Percentiles rank a stretch among this genome's conserved stretches.
phyloP scores from a whole-genome alignment of 2,888 invertebrate genomes.

The Cheilosia pagana region DNA sequence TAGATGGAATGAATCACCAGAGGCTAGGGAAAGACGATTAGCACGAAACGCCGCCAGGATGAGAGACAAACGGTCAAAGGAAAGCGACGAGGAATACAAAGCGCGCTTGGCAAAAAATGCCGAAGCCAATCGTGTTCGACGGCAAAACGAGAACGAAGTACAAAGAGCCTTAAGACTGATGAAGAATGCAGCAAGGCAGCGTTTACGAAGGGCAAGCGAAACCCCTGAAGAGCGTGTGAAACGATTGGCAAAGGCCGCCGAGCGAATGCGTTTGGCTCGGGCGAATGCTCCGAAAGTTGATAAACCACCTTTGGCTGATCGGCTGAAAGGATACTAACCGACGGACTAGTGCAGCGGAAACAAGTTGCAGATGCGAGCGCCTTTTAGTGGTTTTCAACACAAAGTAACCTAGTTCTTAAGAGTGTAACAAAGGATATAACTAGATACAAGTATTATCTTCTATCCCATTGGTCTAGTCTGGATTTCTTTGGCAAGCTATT shows the following conservation, averaged over 20 bases:
- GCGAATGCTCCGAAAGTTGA: conserved; percentile 83
- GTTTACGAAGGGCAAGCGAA: conserved; percentile 82
- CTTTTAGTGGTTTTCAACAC: conserved; percentile 73
- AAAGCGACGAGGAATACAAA: conserved; percentile 82
- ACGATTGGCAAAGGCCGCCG: conserved; percentile 82
- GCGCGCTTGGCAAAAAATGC: conserved; percentile 83
- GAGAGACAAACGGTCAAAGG: conserved; percentile 83
- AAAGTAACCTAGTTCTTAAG: conserved; percentile 65
- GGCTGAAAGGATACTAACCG: conserved; percentile 82
- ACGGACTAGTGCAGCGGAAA: conserved; percentile 20
- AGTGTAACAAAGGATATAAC: conserved; percentile 59
- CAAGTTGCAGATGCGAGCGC: conserved; percentile 52
- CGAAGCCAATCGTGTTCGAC: conserved; percentile 83
- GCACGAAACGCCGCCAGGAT: conserved; percentile 83
- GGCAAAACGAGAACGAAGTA: conserved; percentile 83
- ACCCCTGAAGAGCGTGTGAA: conserved; percentile 82
- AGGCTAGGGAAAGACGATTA: conserved; percentile 82
- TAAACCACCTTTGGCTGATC: conserved; percentile 82
- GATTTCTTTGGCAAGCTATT: conserved; percentile 63
- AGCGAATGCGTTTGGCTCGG: conserved; percentile 82
- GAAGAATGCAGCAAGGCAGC: conserved; percentile 83
- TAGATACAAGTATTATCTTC: conserved; percentile 64
- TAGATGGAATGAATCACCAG: conserved; percentile 83
- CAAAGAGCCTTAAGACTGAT: conserved; percentile 83
- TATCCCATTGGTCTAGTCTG: conserved; percentile 68